These are phyloP conservation scores for Magallana angulata DNA, from an alignment of 1,140 invertebrate genomes.

Conservation along the genomic window DNA sequence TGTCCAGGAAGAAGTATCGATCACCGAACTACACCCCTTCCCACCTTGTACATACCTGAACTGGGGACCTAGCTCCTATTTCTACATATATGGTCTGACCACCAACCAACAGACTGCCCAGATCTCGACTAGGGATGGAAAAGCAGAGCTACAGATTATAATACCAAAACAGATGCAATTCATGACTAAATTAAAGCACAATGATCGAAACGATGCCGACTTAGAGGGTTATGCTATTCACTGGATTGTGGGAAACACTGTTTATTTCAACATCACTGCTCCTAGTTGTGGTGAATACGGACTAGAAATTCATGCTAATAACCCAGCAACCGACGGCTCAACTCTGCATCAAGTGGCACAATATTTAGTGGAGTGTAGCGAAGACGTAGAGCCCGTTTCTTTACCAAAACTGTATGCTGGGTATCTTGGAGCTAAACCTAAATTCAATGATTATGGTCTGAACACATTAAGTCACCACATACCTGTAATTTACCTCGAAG, in stretches of 20 bases:
- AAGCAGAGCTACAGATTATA: slow-evolving; percentile 74
- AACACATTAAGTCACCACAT: slow-evolving; percentile 74
- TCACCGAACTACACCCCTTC: slow-evolving; percentile 71
- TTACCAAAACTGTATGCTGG: slow-evolving; percentile 76
- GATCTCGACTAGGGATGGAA: slow-evolving; percentile 73
- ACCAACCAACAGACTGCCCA: slow-evolving; percentile 76
- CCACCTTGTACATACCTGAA: slow-evolving; percentile 78
- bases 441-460: slow-evolving; percentile 75
- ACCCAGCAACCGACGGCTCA: slow-evolving; percentile 76
- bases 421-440: slow-evolving; percentile 78
- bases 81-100: slow-evolving; percentile 74
- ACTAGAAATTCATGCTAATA: slow-evolving; percentile 79
- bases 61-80: slow-evolving; percentile 75
- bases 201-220: slow-evolving; percentile 72
- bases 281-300: slow-evolving; percentile 78
- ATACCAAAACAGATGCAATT: slow-evolving; percentile 76
- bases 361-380: slow-evolving; percentile 76
- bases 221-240: slow-evolving; percentile 77
- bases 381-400: slow-evolving; percentile 72
- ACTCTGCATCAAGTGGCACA: slow-evolving; percentile 78
- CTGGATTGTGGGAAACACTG: slow-evolving; percentile 75
- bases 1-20: slow-evolving; percentile 69
- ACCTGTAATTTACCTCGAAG: slow-evolving; percentile 75
- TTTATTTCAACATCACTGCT: slow-evolving; percentile 77
- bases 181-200: slow-evolving; percentile 78